phyloP scores from a whole-genome alignment of 2,888 invertebrate species.

The Stegophylla sp. region DNA sequence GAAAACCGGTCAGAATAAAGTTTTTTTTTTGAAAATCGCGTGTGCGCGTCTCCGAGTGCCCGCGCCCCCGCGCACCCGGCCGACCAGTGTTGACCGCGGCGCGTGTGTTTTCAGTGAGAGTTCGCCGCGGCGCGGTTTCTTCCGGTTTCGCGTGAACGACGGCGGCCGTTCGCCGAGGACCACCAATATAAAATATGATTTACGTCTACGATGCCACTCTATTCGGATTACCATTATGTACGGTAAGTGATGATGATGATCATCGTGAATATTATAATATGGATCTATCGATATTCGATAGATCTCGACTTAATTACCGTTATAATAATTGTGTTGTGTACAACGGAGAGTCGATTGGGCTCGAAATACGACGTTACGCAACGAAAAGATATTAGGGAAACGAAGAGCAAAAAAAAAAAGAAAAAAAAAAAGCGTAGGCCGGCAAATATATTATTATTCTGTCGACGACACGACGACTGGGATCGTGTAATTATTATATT shows the following conservation, averaged over 20 bases:
- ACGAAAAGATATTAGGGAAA: not conserved
- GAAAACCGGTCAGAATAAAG: too few species aligned
- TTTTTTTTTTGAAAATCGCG: slow-evolving; percentile 3
- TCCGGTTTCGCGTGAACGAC: slow-evolving; percentile 32
- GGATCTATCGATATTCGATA: too few species aligned
- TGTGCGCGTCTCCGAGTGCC: not conserved
- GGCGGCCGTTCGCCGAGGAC: not conserved
- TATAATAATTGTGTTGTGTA: not conserved
- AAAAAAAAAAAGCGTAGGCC: too few species aligned
- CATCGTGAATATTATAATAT: too few species aligned
- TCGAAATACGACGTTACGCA: too few species aligned
- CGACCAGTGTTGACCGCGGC: not conserved
- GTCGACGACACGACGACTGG: too few species aligned
- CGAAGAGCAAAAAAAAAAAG: too few species aligned
- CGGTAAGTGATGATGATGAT: slow-evolving; percentile 46
- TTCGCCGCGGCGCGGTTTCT: slow-evolving; percentile 44
- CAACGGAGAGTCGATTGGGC: not conserved
- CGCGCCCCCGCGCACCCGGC: not conserved
- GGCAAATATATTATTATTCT: too few species aligned
- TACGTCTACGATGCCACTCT: not conserved
- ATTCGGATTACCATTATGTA: slow-evolving; percentile 50
- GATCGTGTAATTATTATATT: too few species aligned
- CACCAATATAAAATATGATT: slow-evolving; percentile 32
- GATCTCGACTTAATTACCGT: too few species aligned
- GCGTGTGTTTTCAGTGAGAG: slow-evolving; percentile 17